A percentile compares a stretch with the other conserved stretches of the same genome.
phyloP scores from a whole-genome alignment of 2,797 vertebrate species.

The Antennarius maculatus region DNA sequence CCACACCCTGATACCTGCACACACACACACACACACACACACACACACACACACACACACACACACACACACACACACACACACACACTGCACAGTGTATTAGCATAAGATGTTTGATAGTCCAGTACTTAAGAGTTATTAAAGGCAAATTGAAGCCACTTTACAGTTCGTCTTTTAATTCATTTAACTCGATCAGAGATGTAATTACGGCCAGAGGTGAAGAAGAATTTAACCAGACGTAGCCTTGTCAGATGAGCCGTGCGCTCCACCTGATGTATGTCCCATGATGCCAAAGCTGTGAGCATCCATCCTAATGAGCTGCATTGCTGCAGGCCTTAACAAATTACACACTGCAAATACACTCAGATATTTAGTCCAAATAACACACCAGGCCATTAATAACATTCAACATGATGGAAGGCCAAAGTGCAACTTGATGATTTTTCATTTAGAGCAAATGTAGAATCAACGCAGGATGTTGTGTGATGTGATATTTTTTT shows the following conservation, averaged over 20 bases:
- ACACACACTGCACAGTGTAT: background rate
- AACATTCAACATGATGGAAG: background rate
- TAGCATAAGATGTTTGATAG: background rate
- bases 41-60: background rate
- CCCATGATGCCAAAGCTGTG: background rate
- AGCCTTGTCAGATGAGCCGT: background rate
- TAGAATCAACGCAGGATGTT: too few relatives aligned
- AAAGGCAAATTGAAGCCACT: background rate
- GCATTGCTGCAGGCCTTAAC: constrained; percentile 17
- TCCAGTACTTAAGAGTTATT: background rate
- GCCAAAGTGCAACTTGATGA: background rate
- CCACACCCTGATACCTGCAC: constrained; percentile 18
- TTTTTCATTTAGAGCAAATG: background rate
- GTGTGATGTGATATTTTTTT: background rate
- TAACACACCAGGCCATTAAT: background rate
- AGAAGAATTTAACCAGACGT: background rate
- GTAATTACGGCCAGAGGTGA: constrained; percentile 8
- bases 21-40: background rate
- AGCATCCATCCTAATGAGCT: constrained; percentile 32
- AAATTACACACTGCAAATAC: constrained; percentile 22
- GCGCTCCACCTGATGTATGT: background rate
- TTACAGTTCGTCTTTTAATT: background rate
- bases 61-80: background rate
- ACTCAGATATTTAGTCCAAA: background rate
- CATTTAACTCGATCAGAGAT: constrained; percentile 18